A percentile compares a stretch with the other conserved stretches of the same genome.
Conservation (phyloP, 2,888 invertebrate species). For the Deroplatys truncata region DNA sequence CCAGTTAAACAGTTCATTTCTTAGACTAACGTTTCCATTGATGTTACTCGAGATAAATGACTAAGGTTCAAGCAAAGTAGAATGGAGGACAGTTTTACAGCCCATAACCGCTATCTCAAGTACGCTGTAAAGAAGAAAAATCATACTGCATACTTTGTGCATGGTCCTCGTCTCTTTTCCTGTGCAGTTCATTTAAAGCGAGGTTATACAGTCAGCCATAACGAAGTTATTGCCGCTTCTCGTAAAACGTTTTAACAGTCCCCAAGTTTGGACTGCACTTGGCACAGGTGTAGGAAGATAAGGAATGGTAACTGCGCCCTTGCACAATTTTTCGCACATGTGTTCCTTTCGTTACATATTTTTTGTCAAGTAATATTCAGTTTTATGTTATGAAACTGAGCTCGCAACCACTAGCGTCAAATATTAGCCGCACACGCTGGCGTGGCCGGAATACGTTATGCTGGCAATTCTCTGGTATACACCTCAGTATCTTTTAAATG, state of each 20-base stretch:
- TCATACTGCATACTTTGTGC: not conserved
- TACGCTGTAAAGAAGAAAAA: not conserved
- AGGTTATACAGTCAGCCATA: not conserved
- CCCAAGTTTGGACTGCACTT: not conserved
- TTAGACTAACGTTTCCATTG: not conserved
- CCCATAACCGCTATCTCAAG: not conserved
- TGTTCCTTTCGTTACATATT: not conserved
- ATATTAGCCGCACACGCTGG: not conserved
- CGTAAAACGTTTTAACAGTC: not conserved
- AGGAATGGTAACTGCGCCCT: not conserved
- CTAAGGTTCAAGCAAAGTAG: not conserved
- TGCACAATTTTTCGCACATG: not conserved
- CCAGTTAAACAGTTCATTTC: not conserved
- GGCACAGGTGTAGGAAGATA: not conserved
- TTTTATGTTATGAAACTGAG: not conserved
- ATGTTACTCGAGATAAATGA: not conserved
- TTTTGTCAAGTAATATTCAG: not conserved
- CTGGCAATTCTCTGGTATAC: not conserved
- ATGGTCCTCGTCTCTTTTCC: not conserved
- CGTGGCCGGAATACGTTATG: not conserved
- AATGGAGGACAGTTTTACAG: not conserved
- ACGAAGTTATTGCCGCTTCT: not conserved
- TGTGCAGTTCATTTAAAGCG: not conserved
- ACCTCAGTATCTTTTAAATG: not conserved
- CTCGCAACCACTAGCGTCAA: not conserved